Evolutionary conservation across 2,888 invertebrate species (phyloP), one percentile per base, ranked within the genome.

Genomic region (Calliphora vomitoria): DNA sequence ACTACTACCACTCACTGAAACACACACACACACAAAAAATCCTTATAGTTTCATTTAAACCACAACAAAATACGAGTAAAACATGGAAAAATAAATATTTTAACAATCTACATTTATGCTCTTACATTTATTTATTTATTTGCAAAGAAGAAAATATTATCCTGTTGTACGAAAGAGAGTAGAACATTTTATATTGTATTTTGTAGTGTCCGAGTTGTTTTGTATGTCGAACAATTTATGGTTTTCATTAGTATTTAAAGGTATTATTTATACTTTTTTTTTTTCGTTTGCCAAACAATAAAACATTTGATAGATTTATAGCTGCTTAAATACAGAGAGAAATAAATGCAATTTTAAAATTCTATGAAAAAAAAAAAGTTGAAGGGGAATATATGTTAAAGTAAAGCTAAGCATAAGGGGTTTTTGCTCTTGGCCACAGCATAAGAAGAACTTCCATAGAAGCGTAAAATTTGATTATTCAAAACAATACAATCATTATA

Each of bases 191-290:
- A 35, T 35, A 35, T 35, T 4, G 35, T 35, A 4, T 35, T 35
- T 35, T 35, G 35, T 6, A 35, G 35, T 35, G 35, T 35, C 35
- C 35, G 35, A 35, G 35, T 35, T 35, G 35, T 35, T 6, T 35
- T 55, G 15, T 58, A 35, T 55, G 10, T 58, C 2, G 18, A 44
- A 55, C 55, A 86, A 87, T 88, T 88, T 88, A 89, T 87, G 86
- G 86, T 81, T 88, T 86, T 88, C 86, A 87, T 86, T 87, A 86
- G 64, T 82, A 81, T 81, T 72, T 82, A 69, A 60, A 86, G 79
- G 76, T 83, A 76, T 80, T 76, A 44, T 15, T 80, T 50, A 58
- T 64, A 11, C 44, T 13, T 13, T 44, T 44, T 13, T 44, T 44
- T 44, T 11, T 13, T 11, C 44, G 4, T 44, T 44, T 18, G 25